Evolutionary conservation across 2,888 invertebrate genomes (phyloP), one percentile per base, ranked within the genome.

Genomic region (Capitulum mitella): DNA sequence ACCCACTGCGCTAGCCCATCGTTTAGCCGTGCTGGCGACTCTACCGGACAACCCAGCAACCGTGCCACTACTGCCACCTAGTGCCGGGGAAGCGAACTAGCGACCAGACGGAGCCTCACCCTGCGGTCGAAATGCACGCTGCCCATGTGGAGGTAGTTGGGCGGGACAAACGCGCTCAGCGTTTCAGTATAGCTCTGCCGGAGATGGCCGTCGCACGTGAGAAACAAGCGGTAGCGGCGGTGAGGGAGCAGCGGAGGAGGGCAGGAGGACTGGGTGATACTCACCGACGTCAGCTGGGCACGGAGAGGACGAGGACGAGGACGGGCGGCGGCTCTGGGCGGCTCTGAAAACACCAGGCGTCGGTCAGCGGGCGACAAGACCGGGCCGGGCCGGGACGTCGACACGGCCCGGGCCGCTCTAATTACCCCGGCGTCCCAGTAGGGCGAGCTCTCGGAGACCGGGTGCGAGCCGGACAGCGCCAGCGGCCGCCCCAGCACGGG

Each of bases 401-500:
- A n/a, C n/a, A n/a, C 51, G 14, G 51, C 51, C 19, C 22, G 51
- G n/a, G 61, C 32, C 14, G 61, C 61, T 16, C 51, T 61, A 61
- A 14, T 61, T 61, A 70, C 70, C 70, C 14, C 19, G 37, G 70
- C 70, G 70, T 70, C 37, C 37, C 22, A 22, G 70, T 70, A 70
- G 37, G 70, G 70, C 70, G 70, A 22, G 22, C 37, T 70, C 37
- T 37, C 37, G 8, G 70, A 37, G 37, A 80, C 79, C 78, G 81
- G 78, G 64, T 83, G 82, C 37, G 81, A 80, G 34, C 81, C 80
- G 58, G 80, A 80, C 64, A 85, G 81, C 22, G 84, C 84, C 81
- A 85, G 81, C 10, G 85, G 85, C 54, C 84, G 83, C 22, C 83
- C 83, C 79, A 84, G 82, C 70, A 84, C 84, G 78, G 82, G 82